These are phyloP conservation scores for Listrodromus nycthemerus DNA, from an alignment of 2,888 invertebrate genomes.

Conservation along the genomic window DNA sequence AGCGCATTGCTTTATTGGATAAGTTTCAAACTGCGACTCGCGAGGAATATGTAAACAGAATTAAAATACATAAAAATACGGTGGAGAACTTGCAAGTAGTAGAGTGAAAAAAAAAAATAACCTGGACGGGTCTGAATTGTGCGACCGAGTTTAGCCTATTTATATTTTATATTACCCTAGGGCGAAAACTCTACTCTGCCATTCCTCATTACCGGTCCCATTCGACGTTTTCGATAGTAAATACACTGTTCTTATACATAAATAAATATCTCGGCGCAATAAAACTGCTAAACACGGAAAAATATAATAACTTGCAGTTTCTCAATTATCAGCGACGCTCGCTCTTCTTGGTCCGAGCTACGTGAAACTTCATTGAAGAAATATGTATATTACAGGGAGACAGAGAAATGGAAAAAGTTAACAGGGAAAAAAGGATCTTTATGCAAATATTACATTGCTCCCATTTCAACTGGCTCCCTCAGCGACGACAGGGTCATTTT, in stretches of 20 bases:
- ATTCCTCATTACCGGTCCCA: constrained; percentile 24
- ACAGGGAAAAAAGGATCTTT: background rate
- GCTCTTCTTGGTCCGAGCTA: constrained; percentile 30
- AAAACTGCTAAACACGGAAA: constrained; percentile 21
- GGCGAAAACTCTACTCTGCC: constrained; percentile 12
- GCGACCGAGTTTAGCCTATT: constrained; percentile 24
- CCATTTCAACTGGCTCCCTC: background rate
- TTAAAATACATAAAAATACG: constrained; percentile 42
- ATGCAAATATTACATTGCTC: background rate
- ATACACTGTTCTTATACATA: constrained; percentile 1
- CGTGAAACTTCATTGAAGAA: constrained; percentile 10
- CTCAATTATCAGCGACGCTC: constrained; percentile 34
- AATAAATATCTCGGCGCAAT: constrained; percentile 15
- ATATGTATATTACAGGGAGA: background rate
- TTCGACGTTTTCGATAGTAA: constrained; percentile 12
- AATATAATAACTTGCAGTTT: constrained; percentile 30
- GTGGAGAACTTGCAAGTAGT: background rate
- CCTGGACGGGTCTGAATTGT: background rate
- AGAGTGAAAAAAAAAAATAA: constrained; percentile 2
- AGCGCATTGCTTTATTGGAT: constrained; percentile 50
- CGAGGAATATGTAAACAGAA: constrained; percentile 40
- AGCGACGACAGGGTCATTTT: background rate
- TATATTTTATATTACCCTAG: constrained; percentile 29
- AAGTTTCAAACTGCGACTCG: constrained; percentile 38
- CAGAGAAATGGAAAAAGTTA: background rate